Conservation (phyloP, 2,888 invertebrate genomes). For the Eudemis profundana region DNA sequence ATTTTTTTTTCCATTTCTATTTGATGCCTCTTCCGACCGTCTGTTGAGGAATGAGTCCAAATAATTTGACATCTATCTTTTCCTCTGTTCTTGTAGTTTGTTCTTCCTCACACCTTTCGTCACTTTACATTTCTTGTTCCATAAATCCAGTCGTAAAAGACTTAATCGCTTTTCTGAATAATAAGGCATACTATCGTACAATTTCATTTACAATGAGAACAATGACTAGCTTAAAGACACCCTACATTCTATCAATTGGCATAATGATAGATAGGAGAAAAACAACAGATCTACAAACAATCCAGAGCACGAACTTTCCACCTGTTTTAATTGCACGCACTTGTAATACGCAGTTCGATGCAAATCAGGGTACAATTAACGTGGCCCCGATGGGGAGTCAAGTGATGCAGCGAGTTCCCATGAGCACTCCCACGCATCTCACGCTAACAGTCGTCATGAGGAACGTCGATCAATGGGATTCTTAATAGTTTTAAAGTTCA, state of each 20-base stretch:
- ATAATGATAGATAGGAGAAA: conserved; percentile 20
- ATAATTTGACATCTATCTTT: too few relatives aligned
- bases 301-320: conserved; percentile 25
- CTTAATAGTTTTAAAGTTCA: background rate
- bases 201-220: conserved; percentile 13
- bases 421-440: conserved; percentile 39
- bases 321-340: conserved; percentile 9
- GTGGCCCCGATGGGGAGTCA: conserved; percentile 38
- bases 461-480: conserved; percentile 2
- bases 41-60: too few relatives aligned
- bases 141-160: too few relatives aligned
- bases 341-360: conserved; percentile 30
- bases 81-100: too few relatives aligned
- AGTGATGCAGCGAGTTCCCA: conserved; percentile 40
- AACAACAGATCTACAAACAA: conserved; percentile 21
- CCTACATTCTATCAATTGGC: background rate
- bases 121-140: too few relatives aligned
- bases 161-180: background rate
- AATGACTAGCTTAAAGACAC: background rate
- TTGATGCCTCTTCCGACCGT: too few relatives aligned
- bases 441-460: conserved; percentile 9
- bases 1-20: too few relatives aligned
- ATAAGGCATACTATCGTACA: conserved; percentile 3
- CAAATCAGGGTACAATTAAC: conserved; percentile 37
- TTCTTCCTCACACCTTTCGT: too few relatives aligned